Base-by-base conservation (phyloP, 1,140 invertebrate species). In the Antheraea pernyi region DNA sequence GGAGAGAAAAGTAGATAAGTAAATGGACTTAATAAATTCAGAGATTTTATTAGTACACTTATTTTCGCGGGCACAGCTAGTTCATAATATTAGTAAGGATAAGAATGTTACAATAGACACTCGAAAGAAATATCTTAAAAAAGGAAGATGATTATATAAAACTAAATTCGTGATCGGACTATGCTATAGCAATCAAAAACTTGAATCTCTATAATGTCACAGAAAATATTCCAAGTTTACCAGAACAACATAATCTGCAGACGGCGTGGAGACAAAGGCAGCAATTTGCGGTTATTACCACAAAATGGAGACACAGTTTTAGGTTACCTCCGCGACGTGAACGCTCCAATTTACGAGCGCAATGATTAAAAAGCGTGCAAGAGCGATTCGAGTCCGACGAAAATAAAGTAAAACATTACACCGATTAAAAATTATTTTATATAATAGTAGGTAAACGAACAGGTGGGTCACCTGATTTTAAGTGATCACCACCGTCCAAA, bases 241-340 rank as follows among this genome's bases (percentile, higher is more conserved):
- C 16, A 37, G 37, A 42, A 37, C 62, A 39, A 64, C 46, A 39
- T 69, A 73, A 70, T 69, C 68, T 59, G 64, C 59, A 67, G 46
- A 68, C 60, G 65, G 68, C 36, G 19, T 22, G 53, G 42, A 63
- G 69, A 76, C 75, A 76, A 76, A 73, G 71, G 69, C 53, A 71
- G 71, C 75, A 76, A 76, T 84, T 84, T 83, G 81, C 75, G 75
- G 77, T 80, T 81, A 84, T 83, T 82, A 84, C 79, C 75, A 65
- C 66, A 69, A 65, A 53, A 65, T 62, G 46, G 42, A 64, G 68
- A 65, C 65, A 37, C 64, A 42, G 65, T 61, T 69, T 66, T 69
- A 72, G 68, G 13, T 69, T 66, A 66, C 58, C 63, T 68, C 53
- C 11, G 61, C 5, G 16, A 53, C 46, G 16, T 11, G 46, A 53